phyloP scores from a whole-genome alignment of 2,888 invertebrate genomes.

The Hypselothyrea guttata region DNA sequence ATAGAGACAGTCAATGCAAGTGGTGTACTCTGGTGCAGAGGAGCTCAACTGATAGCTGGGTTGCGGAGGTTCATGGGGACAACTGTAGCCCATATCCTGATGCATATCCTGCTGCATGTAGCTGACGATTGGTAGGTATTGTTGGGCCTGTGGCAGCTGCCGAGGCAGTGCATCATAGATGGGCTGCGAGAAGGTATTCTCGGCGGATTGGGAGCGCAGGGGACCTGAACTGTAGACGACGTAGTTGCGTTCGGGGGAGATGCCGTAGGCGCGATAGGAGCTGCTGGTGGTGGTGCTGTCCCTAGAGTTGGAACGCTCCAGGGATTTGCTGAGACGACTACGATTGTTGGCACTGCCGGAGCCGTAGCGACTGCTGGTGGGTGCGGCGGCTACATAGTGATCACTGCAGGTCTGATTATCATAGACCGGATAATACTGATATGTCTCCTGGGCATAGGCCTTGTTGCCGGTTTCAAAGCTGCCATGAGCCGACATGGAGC shows the following conservation, averaged over 20 bases:
- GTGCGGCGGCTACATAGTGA: slow-evolving; percentile 79
- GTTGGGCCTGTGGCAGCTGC: slow-evolving; percentile 44
- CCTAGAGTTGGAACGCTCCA: slow-evolving; percentile 81
- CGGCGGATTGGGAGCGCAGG: slow-evolving; percentile 81
- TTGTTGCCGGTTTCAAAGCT: slow-evolving; percentile 79
- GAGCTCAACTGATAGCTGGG: slow-evolving; percentile 74
- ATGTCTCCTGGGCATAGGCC: slow-evolving; percentile 71
- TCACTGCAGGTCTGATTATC: slow-evolving; percentile 81
- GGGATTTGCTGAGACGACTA: slow-evolving; percentile 80
- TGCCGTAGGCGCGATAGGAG: slow-evolving; percentile 73
- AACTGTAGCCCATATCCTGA: slow-evolving; percentile 27
- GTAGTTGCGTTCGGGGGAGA: slow-evolving; percentile 81
- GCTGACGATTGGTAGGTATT: slow-evolving; percentile 44
- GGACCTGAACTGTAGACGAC: slow-evolving; percentile 79
- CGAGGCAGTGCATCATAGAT: slow-evolving; percentile 83
- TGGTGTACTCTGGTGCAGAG: slow-evolving; percentile 86
- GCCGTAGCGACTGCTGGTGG: slow-evolving; percentile 59
- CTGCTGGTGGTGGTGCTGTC: slow-evolving; percentile 80
- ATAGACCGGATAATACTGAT: slow-evolving; percentile 82
- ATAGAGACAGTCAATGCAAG: slow-evolving; percentile 89
- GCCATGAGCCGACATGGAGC: slow-evolving; percentile 82
- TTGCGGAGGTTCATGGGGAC: slow-evolving; percentile 52
- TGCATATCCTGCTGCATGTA: slow-evolving; percentile 39
- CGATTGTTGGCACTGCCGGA: slow-evolving; percentile 23
- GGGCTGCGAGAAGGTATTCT: slow-evolving; percentile 81